phyloP scores from a whole-genome alignment of 2,888 invertebrate genomes.

The Notodonta dromedarius region DNA sequence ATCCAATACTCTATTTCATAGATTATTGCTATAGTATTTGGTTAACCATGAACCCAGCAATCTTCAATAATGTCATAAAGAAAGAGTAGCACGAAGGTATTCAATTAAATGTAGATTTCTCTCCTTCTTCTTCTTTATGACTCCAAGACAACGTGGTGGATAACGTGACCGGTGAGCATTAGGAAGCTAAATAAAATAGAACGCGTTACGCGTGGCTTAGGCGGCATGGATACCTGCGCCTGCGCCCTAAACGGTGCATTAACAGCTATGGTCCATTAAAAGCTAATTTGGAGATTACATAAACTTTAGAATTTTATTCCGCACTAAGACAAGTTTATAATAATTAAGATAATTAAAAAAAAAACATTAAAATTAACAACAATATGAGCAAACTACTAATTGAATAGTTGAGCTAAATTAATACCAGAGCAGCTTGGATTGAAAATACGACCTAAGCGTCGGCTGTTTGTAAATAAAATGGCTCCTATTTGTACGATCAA shows the following conservation, averaged over 20 bases:
- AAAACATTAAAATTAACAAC: slow-evolving; percentile 74
- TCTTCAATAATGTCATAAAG: background rate
- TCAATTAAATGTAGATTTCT: slow-evolving; percentile 1
- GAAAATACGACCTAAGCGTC: slow-evolving; percentile 58
- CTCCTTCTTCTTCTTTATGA: slow-evolving; percentile 6
- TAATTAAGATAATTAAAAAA: slow-evolving; percentile 60
- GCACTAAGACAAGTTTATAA: slow-evolving; percentile 57
- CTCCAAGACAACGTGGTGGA: slow-evolving; percentile 27
- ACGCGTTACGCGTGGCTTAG: slow-evolving; percentile 46
- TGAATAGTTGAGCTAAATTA: slow-evolving; percentile 81
- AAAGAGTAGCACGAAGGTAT: background rate
- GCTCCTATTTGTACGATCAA: slow-evolving; percentile 81
- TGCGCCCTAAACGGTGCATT: slow-evolving; percentile 54
- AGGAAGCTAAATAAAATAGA: slow-evolving; percentile 39
- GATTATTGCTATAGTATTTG: background rate
- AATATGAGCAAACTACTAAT: slow-evolving; percentile 79
- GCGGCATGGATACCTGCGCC: slow-evolving; percentile 52
- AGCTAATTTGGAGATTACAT: slow-evolving; percentile 73
- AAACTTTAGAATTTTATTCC: slow-evolving; percentile 66
- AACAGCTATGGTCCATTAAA: slow-evolving; percentile 63
- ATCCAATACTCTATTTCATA: slow-evolving; percentile 20
- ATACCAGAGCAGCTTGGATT: slow-evolving; percentile 81
- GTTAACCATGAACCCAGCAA: background rate
- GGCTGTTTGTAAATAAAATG: slow-evolving; percentile 62
- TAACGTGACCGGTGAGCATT: slow-evolving; percentile 33